Conservation (phyloP, 2,888 invertebrate genomes). For the Masnerella sp. region DNA sequence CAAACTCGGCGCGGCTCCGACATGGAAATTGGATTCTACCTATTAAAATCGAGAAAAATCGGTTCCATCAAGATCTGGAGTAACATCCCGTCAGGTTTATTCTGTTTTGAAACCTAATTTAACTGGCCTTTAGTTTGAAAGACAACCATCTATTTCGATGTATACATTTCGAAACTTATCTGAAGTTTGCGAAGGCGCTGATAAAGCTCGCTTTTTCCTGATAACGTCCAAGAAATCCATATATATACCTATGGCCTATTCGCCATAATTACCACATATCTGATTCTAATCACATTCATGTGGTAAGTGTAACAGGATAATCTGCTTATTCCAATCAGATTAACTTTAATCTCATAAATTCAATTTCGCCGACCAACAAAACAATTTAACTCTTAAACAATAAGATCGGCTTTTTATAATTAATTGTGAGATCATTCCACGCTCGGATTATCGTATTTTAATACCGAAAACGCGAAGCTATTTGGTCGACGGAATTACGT, state of each 20-base stretch:
- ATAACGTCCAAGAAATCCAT: conserved; percentile 20
- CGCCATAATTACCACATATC: conserved; percentile 40
- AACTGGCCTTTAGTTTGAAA: conserved; percentile 13
- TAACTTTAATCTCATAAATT: conserved; percentile 16
- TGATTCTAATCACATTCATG: conserved; percentile 32
- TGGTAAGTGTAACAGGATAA: conserved; percentile 25
- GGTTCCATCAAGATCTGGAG: background rate
- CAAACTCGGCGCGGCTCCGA: too few relatives aligned
- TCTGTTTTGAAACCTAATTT: conserved; percentile 22
- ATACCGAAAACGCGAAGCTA: too few relatives aligned
- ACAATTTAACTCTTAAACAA: too few relatives aligned
- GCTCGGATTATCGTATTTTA: too few relatives aligned
- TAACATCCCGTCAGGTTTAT: background rate
- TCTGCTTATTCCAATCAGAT: conserved; percentile 16
- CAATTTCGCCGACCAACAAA: conserved; percentile 2
- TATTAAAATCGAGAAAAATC: background rate
- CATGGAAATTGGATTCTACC: background rate
- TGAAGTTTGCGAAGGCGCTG: conserved; percentile 6
- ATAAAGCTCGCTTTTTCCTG: conserved; percentile 9
- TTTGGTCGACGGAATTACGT: too few relatives aligned
- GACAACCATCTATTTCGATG: conserved; percentile 25
- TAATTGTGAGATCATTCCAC: too few relatives aligned
- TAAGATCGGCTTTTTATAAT: too few relatives aligned
- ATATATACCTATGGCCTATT: conserved; percentile 11
- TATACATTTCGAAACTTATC: conserved; percentile 21